Base-by-base conservation (phyloP, 1,140 invertebrate genomes). In the Lutraria rhynchaena region DNA sequence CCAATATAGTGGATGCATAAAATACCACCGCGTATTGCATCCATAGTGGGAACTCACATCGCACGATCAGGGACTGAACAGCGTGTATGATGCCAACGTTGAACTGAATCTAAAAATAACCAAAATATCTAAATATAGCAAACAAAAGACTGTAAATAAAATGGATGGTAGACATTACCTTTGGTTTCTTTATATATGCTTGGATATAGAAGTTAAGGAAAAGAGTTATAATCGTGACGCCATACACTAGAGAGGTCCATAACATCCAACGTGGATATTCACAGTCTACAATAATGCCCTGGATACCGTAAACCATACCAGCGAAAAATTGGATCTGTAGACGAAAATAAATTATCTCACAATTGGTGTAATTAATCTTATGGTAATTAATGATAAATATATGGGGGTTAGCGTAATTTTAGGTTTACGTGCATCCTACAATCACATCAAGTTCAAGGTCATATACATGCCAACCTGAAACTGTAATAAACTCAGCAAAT, bases 11-110 rank as follows among this genome's bases (percentile, higher is more conserved):
- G 86, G 97, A 94, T 95, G 97, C 98, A 93, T 98, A 98, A 81
- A 96, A 93, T 75, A 98, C 96, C 44, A 98, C 94, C 5, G 96
- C 96, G 92, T 97, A 97, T 89, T 98, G 96, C 96, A 98, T 98
- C 97, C 97, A 98, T 29, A 96, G 90, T 0, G 97, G 97, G 90
- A 98, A 98, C 80, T 96, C 95, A 92, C 97, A 98, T 63, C 95
- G 95, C 0, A 95, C 95, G 76, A 95, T 93, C 75, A 98, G 95
- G 22, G 96, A 96, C 89, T 97, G 96, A 27, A 96, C 93, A 17
- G 97, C 97, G 71, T 98, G 94, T 75, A 96, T 93, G 63, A 98
- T 94, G 41, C 96, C 97, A 83, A 95, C 95, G 1, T 96, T 95
- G 93, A 98, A 98, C 93, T 98, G 97, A 84, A 97, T 95, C 95